These are phyloP conservation scores for Mythimna pallens DNA, from an alignment of 2,888 invertebrate genomes.

Conservation along the genomic window DNA sequence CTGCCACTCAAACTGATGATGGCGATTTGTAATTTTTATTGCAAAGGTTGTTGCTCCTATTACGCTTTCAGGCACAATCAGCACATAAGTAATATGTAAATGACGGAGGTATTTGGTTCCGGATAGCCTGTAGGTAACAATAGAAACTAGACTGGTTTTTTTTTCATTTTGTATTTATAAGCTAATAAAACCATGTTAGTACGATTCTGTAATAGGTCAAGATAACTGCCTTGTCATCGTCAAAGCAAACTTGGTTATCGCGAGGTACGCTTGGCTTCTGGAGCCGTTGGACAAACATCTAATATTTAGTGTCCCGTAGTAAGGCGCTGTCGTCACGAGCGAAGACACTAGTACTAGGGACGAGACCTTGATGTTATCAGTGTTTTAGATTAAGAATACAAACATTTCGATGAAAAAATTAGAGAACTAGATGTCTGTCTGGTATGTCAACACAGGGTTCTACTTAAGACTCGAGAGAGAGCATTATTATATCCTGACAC, in stretches of 20 bases:
- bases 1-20: constrained; percentile 7
- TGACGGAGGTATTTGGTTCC: background rate
- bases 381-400: background rate
- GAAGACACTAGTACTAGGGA: constrained; percentile 13
- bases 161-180: background rate
- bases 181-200: constrained; percentile 12
- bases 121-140: background rate
- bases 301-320: constrained; percentile 31
- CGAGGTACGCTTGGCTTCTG: constrained; percentile 47
- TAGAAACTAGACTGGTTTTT: no score
- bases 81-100: constrained; percentile 3
- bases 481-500: background rate
- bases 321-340: constrained; percentile 21
- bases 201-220: constrained; percentile 4
- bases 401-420: constrained; percentile 2
- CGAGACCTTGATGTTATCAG: constrained; percentile 28
- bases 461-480: background rate
- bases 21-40: constrained; percentile 26
- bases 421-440: background rate
- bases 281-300: constrained; percentile 43
- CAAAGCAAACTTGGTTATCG: constrained; percentile 49
- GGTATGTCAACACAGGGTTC: background rate
- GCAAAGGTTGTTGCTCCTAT: constrained; percentile 6
- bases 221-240: constrained; percentile 34
- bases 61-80: background rate